Base-by-base conservation (phyloP, 2,888 invertebrate genomes). In the Caenorhabditis wallacei region DNA sequence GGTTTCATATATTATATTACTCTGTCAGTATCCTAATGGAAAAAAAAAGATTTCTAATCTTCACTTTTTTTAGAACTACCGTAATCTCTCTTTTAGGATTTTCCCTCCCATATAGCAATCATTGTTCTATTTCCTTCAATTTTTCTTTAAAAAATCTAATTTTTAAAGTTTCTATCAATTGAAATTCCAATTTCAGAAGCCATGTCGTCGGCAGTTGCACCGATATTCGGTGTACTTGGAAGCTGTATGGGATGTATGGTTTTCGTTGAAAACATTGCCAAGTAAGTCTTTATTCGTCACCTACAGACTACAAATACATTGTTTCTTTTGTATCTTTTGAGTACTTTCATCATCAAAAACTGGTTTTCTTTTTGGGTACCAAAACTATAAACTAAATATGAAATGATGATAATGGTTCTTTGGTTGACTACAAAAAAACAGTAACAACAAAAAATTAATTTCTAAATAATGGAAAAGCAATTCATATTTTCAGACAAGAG, bases 401-500 rank as follows among this genome's bases (percentile, higher is more conserved):
- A 40, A 37, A 22, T 24, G 24, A 63, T 40, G 43, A 54, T 20
- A 48, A 20, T 5, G 3, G 8, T 40, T 68, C 11, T 40, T 11
- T 30, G 66, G 30, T 8, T 16, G 18, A 37, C 16, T 20, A 30
- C 20, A 5, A 59, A 43, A 35, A 3, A 56, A 24, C 8, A 30
- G n/a, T 61, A 35, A 40, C 40, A 63, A 64, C 35, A 18, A 13
- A 16, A 43, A 22, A 56, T 13, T n/a, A n/a, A 43, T 30, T 30
- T 8, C 30, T 3, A 10, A 46, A 54, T 24, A 16, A 4, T 22
- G 8, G 46, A 48, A 64, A 71, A 43, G 48, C 43, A n/a, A 40
- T 3, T 3, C 16, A 16, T n/a, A 48, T 66, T 80, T 84, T 18
- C 92, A 95, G 96, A 92, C 95, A 95, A 90, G 96, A 97, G 92